Evolutionary conservation across 2,888 invertebrate genomes (phyloP).

Genomic region (Ophion slaviceki): DNA sequence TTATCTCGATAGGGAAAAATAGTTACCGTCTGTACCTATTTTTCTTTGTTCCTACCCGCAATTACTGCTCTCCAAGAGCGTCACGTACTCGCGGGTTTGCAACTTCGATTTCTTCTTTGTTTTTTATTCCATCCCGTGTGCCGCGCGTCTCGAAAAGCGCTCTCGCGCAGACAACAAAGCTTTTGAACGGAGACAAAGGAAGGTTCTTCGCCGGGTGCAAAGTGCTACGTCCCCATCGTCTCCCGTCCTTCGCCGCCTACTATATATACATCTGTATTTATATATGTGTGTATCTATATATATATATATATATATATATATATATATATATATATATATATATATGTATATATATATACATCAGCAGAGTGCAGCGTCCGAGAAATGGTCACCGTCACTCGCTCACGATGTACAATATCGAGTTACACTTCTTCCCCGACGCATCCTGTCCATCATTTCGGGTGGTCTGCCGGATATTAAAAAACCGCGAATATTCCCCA

Average conservation of each 20-base stretch:
- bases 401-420: slow-evolving; percentile 60
- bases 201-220: slow-evolving; percentile 51
- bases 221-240: slow-evolving; percentile 32
- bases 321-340: background rate
- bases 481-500: background rate
- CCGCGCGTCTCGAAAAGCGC: slow-evolving; percentile 23
- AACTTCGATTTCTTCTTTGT: background rate
- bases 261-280: background rate
- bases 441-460: slow-evolving; percentile 69
- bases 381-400: slow-evolving; percentile 45
- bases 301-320: background rate
- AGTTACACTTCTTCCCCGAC: slow-evolving; percentile 66
- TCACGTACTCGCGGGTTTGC: background rate
- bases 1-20: background rate
- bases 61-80: background rate
- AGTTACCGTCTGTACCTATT: background rate
- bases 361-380: slow-evolving; percentile 49
- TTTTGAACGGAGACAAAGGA: slow-evolving; percentile 60
- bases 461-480: slow-evolving; percentile 70
- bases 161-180: slow-evolving; percentile 62
- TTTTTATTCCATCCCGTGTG: background rate
- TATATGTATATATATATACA: background rate
- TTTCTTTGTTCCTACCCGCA: background rate
- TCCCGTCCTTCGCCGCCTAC: slow-evolving; percentile 23
- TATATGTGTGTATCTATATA: background rate